These are phyloP conservation scores for Peromyscus maniculatus DNA, from an alignment of 2,113 vertebrate genomes.

Conservation along the genomic window DNA sequence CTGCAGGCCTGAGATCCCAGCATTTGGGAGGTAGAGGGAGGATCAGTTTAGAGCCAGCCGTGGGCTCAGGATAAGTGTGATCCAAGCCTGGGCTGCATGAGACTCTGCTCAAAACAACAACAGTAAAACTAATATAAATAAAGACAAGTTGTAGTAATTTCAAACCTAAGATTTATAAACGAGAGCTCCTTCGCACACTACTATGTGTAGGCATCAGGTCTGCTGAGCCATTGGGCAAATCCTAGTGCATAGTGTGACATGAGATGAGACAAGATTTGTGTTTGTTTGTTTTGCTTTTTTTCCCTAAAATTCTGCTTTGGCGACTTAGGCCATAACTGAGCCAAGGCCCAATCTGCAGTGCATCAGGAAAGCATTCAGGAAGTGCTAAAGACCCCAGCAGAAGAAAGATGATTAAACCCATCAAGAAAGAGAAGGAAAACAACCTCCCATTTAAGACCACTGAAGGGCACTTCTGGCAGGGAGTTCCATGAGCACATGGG, in stretches of 20 bases:
- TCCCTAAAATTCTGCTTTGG: slow-evolving; percentile 21
- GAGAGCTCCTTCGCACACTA: neutral
- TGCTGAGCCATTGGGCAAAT: slow-evolving; percentile 68
- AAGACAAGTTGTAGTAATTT: slow-evolving; percentile 64
- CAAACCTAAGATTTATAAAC: slow-evolving; percentile 67
- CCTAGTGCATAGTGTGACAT: slow-evolving; percentile 3
- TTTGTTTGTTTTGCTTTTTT: neutral
- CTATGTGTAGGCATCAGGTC: neutral
- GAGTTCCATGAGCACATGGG: neutral
- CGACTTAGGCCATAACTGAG: slow-evolving; percentile 21
- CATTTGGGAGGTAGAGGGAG: neutral
- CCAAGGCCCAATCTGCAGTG: slow-evolving; percentile 66
- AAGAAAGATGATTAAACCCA: slow-evolving; percentile 72
- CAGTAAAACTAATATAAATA: neutral
- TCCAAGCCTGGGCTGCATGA: neutral
- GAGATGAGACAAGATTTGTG: neutral
- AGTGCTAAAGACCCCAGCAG: slow-evolving; percentile 73
- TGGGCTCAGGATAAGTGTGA: neutral
- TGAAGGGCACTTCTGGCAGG: neutral
- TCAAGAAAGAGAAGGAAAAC: slow-evolving; percentile 65
- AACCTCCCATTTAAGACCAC: neutral
- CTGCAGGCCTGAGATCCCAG: neutral
- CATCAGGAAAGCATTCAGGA: slow-evolving; percentile 73
- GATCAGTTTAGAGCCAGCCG: neutral
- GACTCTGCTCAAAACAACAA: neutral